Evolutionary conservation across 2,888 invertebrate species (phyloP).

Genomic region (Drosophila colorata): DNA sequence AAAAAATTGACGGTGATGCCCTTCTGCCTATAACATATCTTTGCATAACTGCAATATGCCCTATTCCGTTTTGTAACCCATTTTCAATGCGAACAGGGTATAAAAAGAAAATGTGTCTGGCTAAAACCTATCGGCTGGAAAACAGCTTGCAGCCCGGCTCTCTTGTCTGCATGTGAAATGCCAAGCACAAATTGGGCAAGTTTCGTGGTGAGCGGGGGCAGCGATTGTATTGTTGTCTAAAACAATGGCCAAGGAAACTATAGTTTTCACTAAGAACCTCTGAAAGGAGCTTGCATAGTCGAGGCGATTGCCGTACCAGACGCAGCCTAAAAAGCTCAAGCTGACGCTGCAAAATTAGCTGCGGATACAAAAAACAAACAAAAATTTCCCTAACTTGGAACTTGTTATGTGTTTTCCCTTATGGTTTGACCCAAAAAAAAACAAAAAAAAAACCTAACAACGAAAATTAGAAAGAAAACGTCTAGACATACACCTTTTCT

Average conservation of each 20-base stretch:
- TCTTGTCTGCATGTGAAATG: conserved; percentile 58
- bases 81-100: background rate
- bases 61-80: background rate
- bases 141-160: conserved; percentile 35
- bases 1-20: too few relatives aligned
- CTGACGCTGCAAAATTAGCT: conserved; percentile 39
- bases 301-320: conserved; percentile 27
- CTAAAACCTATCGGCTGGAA: conserved; percentile 38
- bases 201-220: conserved; percentile 16
- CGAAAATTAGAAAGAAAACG: conserved; percentile 9
- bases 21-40: too few relatives aligned
- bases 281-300: conserved; percentile 31
- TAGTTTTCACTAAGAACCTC: conserved; percentile 44
- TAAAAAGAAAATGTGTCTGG: conserved; percentile 24
- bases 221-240: conserved; percentile 48
- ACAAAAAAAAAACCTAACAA: background rate
- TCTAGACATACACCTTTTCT: conserved; percentile 30
- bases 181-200: conserved; percentile 50
- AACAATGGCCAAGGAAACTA: conserved; percentile 56
- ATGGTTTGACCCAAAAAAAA: background rate
- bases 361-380: background rate
- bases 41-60: background rate
- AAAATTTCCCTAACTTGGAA: conserved; percentile 5
- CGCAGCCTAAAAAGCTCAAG: conserved; percentile 3
- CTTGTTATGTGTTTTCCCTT: conserved; percentile 2